Conservation (phyloP, 2,888 invertebrate genomes). For the Oligia strigilis region DNA sequence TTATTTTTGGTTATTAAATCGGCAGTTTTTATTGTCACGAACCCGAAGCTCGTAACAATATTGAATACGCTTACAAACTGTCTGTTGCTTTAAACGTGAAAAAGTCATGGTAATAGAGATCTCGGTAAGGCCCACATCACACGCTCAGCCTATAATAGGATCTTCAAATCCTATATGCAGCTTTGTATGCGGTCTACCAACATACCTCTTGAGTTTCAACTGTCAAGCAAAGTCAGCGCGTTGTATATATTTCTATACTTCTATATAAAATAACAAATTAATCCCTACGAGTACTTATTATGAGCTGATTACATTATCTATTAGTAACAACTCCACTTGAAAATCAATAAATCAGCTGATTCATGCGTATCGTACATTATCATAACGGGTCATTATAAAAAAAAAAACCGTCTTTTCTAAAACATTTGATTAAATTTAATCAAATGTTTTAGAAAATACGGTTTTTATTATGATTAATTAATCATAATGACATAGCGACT, state of each 20-base stretch:
- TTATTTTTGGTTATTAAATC: too few relatives aligned
- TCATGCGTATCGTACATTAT: not conserved
- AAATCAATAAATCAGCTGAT: slow-evolving; percentile 24
- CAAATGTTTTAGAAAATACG: too few relatives aligned
- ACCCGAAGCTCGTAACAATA: too few relatives aligned
- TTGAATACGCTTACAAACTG: not conserved
- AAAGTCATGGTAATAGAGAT: not conserved
- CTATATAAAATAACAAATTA: slow-evolving; percentile 10
- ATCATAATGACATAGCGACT: not conserved
- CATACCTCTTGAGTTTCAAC: not conserved
- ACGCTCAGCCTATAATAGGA: too few relatives aligned
- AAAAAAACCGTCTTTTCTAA: not conserved
- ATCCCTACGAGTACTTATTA: slow-evolving; percentile 17
- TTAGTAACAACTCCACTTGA: slow-evolving; percentile 9
- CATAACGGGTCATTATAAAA: slow-evolving; percentile 2
- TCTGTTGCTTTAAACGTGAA: not conserved
- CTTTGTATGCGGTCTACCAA: not conserved
- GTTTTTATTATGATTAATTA: not conserved
- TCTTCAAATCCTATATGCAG: not conserved
- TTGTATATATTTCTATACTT: slow-evolving; percentile 1
- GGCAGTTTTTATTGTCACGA: too few relatives aligned
- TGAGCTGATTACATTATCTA: slow-evolving; percentile 23
- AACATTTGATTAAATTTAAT: not conserved
- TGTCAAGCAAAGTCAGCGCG: not conserved
- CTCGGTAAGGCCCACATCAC: not conserved